A percentile compares a stretch with the other conserved stretches of the same genome.
Evolutionary conservation across 2,113 vertebrate species (phyloP).

Genomic region (Podiceps cristatus): DNA sequence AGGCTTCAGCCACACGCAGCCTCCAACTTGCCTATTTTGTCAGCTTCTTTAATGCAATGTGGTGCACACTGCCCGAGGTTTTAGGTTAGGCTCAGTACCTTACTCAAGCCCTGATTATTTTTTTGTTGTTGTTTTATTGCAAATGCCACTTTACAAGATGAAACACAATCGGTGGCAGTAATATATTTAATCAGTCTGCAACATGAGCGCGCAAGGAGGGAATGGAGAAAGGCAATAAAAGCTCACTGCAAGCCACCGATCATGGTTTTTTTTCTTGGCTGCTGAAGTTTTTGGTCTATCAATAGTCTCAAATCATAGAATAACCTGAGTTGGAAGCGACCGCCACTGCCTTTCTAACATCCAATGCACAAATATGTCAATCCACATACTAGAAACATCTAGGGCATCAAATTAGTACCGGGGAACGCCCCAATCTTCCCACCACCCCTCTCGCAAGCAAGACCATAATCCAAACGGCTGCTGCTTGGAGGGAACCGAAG

Average conservation of each 20-base stretch:
- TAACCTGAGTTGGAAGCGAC: neutral
- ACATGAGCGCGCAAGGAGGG: fast-evolving
- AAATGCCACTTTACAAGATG: neutral
- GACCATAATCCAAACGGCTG: neutral
- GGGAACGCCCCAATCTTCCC: neutral
- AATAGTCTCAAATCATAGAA: neutral
- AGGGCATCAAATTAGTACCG: neutral
- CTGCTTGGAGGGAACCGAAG: neutral
- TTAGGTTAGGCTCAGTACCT: neutral
- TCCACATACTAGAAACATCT: neutral
- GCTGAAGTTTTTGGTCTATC: neutral
- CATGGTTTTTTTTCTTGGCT: fast-evolving
- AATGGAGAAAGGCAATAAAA: neutral
- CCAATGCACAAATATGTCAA: neutral
- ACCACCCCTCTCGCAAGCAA: fast-evolving
- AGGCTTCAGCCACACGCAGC: neutral
- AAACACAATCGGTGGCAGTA: neutral
- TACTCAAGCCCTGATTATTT: neutral
- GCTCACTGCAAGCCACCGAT: neutral
- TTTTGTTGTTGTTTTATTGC: neutral
- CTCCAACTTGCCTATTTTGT: neutral
- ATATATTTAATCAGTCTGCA: neutral
- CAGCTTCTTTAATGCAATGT: neutral
- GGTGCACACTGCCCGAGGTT: neutral
- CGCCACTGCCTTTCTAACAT: neutral